A percentile compares a stretch with the other conserved stretches of the same genome.
Conservation (phyloP, 2,888 invertebrate species). For the Pyrocoelia pectoralis region DNA sequence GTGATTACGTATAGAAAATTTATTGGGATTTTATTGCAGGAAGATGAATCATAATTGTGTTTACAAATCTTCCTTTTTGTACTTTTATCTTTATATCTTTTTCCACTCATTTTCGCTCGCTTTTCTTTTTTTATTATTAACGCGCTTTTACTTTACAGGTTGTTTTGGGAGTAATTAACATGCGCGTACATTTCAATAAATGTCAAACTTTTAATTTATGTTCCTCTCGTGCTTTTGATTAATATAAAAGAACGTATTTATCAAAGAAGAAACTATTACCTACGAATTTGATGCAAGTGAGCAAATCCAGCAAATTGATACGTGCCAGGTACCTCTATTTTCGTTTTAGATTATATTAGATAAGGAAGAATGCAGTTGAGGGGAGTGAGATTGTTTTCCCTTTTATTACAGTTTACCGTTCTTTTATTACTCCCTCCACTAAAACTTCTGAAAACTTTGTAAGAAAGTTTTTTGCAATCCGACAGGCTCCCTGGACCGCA, state of each 20-base stretch:
- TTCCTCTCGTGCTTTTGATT: background rate
- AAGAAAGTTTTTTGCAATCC: slow-evolving; percentile 43
- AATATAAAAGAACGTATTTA: background rate
- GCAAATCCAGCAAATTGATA: slow-evolving; percentile 28
- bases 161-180: slow-evolving; percentile 11
- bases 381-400: slow-evolving; percentile 50
- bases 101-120: background rate
- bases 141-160: slow-evolving; percentile 9
- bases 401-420: slow-evolving; percentile 52
- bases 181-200: slow-evolving; percentile 2
- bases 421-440: slow-evolving; percentile 52
- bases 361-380: slow-evolving; percentile 41
- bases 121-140: background rate
- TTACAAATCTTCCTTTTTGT: slow-evolving; percentile 24
- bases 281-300: too few relatives aligned
- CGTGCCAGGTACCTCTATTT: slow-evolving; percentile 30
- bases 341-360: slow-evolving; percentile 42
- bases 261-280: background rate
- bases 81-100: slow-evolving; percentile 10
- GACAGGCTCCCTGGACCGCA: slow-evolving; percentile 20
- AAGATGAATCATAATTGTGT: slow-evolving; percentile 42
- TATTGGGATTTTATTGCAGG: slow-evolving; percentile 32
- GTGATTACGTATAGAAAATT: slow-evolving; percentile 41
- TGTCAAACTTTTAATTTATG: slow-evolving; percentile 9
- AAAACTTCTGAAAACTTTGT: slow-evolving; percentile 49